Percentiles rank a stretch among this genome's conserved stretches.
Evolutionary conservation across 2,113 vertebrate genomes (phyloP).

Genomic region (Myrmecobius fasciatus): DNA sequence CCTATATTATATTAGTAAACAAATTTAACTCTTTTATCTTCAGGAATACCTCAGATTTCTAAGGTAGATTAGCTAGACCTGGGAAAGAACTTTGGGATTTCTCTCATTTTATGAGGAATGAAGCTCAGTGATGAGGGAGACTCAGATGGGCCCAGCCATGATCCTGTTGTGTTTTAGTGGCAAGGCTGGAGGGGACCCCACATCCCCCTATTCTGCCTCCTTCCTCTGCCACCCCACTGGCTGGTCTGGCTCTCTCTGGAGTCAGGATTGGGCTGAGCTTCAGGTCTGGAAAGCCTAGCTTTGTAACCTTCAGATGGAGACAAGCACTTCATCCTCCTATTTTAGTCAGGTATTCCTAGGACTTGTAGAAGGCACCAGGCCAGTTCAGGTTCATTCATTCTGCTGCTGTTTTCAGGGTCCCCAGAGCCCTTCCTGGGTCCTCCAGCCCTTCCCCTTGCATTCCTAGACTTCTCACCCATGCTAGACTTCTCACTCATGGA

Average conservation of each 20-base stretch:
- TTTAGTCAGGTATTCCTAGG: constrained; percentile 19
- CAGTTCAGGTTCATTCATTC: not conserved
- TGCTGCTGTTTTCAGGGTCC: constrained; percentile 59
- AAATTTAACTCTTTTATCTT: not conserved
- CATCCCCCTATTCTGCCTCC: too few relatives aligned
- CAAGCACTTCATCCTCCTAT: constrained; percentile 11
- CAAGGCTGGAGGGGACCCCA: not conserved
- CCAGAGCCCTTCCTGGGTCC: constrained; percentile 75
- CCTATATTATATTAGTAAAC: not conserved
- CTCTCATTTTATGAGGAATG: not conserved
- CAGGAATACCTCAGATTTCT: not conserved
- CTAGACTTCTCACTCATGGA: constrained; percentile 59
- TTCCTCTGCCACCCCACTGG: not conserved
- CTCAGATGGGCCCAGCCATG: not conserved
- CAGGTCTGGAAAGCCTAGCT: not conserved
- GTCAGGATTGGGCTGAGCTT: not conserved
- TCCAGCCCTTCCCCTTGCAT: constrained; percentile 65
- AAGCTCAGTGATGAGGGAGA: not conserved
- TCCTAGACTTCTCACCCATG: constrained; percentile 66
- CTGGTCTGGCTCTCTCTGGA: not conserved
- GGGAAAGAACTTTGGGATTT: not conserved
- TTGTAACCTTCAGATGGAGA: not conserved
- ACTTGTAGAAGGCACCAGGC: constrained; percentile 36
- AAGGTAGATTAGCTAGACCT: not conserved
- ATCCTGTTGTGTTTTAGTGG: not conserved